Percentiles rank a stretch among this genome's conserved stretches.
Conservation (phyloP, 1,140 invertebrate species). For the Drosophila elegans region DNA sequence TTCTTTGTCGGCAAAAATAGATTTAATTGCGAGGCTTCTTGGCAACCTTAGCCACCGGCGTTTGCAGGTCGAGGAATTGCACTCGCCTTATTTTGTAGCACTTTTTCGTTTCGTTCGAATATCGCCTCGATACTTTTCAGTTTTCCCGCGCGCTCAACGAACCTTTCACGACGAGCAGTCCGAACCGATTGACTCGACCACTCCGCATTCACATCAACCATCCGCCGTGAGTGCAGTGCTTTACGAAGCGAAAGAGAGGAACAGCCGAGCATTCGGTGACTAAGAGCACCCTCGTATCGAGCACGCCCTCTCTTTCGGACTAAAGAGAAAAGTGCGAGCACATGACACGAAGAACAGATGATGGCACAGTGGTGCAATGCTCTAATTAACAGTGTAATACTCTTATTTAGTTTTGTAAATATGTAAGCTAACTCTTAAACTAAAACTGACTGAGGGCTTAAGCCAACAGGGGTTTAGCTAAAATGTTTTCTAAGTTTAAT, state of each 20-base stretch:
- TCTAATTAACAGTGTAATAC: background rate
- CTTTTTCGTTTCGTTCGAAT: slow-evolving; percentile 14
- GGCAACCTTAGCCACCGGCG: slow-evolving; percentile 23
- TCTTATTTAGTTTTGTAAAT: too few relatives aligned
- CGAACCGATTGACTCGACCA: slow-evolving; percentile 10
- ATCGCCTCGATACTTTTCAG: slow-evolving; percentile 21
- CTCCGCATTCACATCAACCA: slow-evolving; percentile 17
- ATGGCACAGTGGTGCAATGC: slow-evolving; percentile 29
- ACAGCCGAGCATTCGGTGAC: slow-evolving; percentile 24
- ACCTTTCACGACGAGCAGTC: slow-evolving; percentile 37
- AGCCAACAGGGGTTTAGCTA: too few relatives aligned
- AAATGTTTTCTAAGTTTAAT: too few relatives aligned
- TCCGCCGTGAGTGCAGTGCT: slow-evolving; percentile 9
- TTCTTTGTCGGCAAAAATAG: slow-evolving; percentile 31
- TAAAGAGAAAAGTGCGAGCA: slow-evolving; percentile 1
- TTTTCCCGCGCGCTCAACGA: slow-evolving; percentile 38
- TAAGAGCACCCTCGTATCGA: slow-evolving; percentile 5
- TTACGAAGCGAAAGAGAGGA: slow-evolving; percentile 2
- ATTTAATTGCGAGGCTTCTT: slow-evolving; percentile 32
- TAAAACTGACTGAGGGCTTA: too few relatives aligned
- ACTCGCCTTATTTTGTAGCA: slow-evolving; percentile 29
- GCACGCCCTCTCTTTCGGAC: slow-evolving; percentile 6
- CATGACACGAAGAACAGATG: slow-evolving; percentile 14
- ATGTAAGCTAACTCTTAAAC: too few relatives aligned
- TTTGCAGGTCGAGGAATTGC: slow-evolving; percentile 29